These are phyloP conservation scores for Puma concolor DNA, from an alignment of 2,113 vertebrate species.

Conservation along the genomic window DNA sequence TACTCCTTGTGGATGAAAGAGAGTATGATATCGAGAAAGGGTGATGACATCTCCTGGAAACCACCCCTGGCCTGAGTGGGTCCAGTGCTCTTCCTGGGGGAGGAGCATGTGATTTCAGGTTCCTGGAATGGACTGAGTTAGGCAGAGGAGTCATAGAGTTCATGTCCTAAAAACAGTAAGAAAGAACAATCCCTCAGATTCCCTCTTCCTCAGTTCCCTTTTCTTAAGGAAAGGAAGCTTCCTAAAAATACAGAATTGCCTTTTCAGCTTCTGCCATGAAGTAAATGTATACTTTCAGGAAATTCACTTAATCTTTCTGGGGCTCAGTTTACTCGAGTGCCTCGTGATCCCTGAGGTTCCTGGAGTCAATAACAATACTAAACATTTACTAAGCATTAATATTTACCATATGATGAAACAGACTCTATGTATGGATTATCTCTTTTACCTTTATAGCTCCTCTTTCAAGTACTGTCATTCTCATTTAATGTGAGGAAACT, in stretches of 20 bases:
- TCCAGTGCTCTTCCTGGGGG: neutral
- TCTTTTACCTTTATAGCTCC: neutral
- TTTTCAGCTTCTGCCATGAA: neutral
- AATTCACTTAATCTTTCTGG: neutral
- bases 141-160: neutral
- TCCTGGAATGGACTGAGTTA: neutral
- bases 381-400: neutral
- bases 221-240: neutral
- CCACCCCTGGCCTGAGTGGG: neutral
- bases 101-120: neutral
- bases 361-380: neutral
- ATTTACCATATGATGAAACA: neutral
- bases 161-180: neutral
- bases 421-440: neutral
- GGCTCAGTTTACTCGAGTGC: neutral
- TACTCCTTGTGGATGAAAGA: neutral
- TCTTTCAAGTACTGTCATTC: neutral
- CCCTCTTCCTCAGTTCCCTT: neutral
- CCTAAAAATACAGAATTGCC: neutral
- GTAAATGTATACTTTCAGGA: neutral
- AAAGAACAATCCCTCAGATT: neutral
- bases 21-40: neutral
- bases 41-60: neutral
- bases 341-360: neutral
- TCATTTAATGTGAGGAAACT: neutral